These are phyloP conservation scores for Drosophila burlai DNA, from an alignment of 1,140 invertebrate species.

Conservation along the genomic window DNA sequence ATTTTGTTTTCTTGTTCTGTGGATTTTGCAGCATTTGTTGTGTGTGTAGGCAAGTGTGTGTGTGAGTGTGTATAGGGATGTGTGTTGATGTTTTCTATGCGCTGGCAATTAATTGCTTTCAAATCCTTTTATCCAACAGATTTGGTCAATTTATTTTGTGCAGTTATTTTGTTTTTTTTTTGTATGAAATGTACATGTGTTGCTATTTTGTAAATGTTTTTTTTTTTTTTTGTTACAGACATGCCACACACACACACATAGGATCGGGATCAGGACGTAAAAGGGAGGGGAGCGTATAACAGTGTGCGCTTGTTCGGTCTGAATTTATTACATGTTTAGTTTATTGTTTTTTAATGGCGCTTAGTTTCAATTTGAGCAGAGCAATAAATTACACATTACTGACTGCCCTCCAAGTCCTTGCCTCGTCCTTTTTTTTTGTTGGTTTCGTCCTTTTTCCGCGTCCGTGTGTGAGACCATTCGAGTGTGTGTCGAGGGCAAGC, in stretches of 20 bases:
- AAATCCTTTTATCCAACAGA: conserved; percentile 83
- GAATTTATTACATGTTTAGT: conserved; percentile 81
- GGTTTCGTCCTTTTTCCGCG: background rate
- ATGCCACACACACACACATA: conserved; percentile 8
- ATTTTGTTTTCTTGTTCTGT: conserved; percentile 27
- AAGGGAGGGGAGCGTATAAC: background rate
- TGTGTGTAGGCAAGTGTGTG: conserved; percentile 1
- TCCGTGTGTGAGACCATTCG: background rate
- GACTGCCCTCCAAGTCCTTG: conserved; percentile 33
- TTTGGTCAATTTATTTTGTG: conserved; percentile 82
- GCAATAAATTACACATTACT: conserved; percentile 80
- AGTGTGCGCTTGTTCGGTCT: conserved; percentile 30
- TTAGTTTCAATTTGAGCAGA: conserved; percentile 79
- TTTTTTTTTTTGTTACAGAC: conserved; percentile 10
- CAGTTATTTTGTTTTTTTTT: conserved; percentile 57
- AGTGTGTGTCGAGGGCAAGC: conserved; percentile 23
- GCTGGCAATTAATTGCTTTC: conserved; percentile 80
- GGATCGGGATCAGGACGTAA: conserved; percentile 8
- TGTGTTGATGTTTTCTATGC: conserved; percentile 61
- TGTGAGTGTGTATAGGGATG: background rate
- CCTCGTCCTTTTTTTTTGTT: conserved; percentile 3
- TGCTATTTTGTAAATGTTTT: background rate
- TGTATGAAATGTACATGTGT: conserved; percentile 14
- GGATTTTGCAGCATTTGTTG: conserved; percentile 23
- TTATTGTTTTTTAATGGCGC: conserved; percentile 82